phyloP scores from a whole-genome alignment of 2,888 invertebrate species.

The Cryptophagus acutangulus region DNA sequence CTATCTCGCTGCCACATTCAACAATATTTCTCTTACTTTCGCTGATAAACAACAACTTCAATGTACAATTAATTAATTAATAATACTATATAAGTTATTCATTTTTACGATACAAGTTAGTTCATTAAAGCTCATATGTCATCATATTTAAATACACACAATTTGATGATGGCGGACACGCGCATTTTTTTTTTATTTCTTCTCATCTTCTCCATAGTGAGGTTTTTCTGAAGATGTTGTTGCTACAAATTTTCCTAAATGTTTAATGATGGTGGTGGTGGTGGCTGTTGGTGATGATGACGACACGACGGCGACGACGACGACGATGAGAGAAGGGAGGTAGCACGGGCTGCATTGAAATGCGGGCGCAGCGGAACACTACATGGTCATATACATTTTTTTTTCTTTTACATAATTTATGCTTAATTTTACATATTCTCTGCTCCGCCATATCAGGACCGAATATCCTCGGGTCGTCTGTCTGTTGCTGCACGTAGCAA shows the following conservation, averaged over 20 bases:
- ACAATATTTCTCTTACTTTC: constrained; percentile 42
- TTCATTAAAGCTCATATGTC: constrained; percentile 47
- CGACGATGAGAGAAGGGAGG: constrained; percentile 30
- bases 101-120: constrained; percentile 43
- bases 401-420: constrained; percentile 24
- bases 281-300: no score
- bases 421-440: no score
- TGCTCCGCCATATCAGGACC: constrained; percentile 44
- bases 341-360: constrained; percentile 34
- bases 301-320: constrained; percentile 25
- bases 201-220: constrained; percentile 15
- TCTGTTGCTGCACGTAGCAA: constrained; percentile 81
- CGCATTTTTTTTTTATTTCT: constrained; percentile 15
- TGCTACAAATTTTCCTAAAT: no score
- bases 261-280: no score
- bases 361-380: constrained; percentile 39
- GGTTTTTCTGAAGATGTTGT: no score
- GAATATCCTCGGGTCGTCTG: constrained; percentile 54
- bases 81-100: constrained; percentile 35
- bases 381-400: constrained; percentile 34
- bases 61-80: constrained; percentile 46
- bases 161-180: constrained; percentile 1
- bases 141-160: constrained; percentile 15
- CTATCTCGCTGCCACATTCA: constrained; percentile 42
- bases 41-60: constrained; percentile 43